phyloP scores from a whole-genome alignment of 2,113 vertebrate species.

The Misgurnus anguillicaudatus region DNA sequence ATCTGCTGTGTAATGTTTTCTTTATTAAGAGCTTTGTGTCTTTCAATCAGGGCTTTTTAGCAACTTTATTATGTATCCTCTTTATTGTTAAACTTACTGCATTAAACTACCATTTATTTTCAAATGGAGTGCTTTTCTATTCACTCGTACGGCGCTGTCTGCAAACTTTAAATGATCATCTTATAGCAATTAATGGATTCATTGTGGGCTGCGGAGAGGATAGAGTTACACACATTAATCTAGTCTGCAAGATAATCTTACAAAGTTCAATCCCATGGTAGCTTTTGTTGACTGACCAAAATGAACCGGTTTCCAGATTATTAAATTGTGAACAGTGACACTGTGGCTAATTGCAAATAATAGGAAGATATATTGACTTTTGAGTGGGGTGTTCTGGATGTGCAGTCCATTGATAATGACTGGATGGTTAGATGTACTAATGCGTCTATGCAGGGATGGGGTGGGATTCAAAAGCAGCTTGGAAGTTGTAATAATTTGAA shows the following conservation, averaged over 20 bases:
- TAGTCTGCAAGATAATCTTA: slow-evolving; percentile 19
- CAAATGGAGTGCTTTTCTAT: slow-evolving; percentile 20
- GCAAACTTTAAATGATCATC: slow-evolving; percentile 34
- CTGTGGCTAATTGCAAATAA: slow-evolving; percentile 9
- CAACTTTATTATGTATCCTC: slow-evolving; percentile 28
- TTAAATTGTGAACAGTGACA: background rate
- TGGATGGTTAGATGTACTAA: slow-evolving; percentile 15
- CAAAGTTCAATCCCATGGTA: slow-evolving; percentile 14
- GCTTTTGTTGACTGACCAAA: slow-evolving; percentile 5
- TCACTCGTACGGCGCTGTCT: slow-evolving; percentile 9
- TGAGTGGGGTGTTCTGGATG: background rate
- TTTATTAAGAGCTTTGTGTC: slow-evolving; percentile 16
- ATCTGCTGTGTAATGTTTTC: slow-evolving; percentile 19
- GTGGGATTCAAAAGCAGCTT: too few relatives aligned
- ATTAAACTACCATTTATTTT: slow-evolving; percentile 40
- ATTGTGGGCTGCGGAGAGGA: slow-evolving; percentile 30
- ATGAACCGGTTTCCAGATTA: background rate
- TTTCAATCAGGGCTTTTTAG: slow-evolving; percentile 24
- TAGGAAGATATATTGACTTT: slow-evolving; percentile 34
- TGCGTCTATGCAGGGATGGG: slow-evolving; percentile 17
- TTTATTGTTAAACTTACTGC: slow-evolving; percentile 35
- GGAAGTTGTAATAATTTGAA: too few relatives aligned
- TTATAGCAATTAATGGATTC: slow-evolving; percentile 38
- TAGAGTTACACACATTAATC: slow-evolving; percentile 18
- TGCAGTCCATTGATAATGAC: slow-evolving; percentile 17